Base-by-base conservation (phyloP, 1,140 invertebrate genomes). In the Listronotus bonariensis region DNA sequence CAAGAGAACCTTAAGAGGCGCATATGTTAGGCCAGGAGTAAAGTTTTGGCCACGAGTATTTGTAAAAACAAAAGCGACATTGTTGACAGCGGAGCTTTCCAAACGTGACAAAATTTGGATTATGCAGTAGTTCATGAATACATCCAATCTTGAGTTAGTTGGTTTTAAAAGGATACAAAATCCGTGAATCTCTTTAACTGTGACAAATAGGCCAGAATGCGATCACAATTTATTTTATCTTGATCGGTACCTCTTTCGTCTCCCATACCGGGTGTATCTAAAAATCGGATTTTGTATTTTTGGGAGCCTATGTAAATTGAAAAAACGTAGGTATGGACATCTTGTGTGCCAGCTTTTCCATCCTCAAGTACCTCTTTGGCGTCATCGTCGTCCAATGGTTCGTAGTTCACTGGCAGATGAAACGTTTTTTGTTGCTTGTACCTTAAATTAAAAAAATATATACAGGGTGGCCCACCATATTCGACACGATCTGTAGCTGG, bases 211-310 rank as follows among this genome's bases (percentile, higher is more conserved):
- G 64, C 53, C 12, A 75, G 51, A 46, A 74, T 69, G 41, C 70
- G 64, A 53, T 74, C 71, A 32, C 72, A 68, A 49, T 74, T 74
- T 34, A 62, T 54, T 26, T 67, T 57, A 46, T 74, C 72, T 52
- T 74, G 71, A 17, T 69, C 63, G 7, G 67, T 56, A n/a, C 72
- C 72, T 18, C 71, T 53, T 9, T 59, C 46, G 53, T 74, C 72
- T 7, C 65, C 70, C 54, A 70, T 69, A 52, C 72, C 72, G 3
- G 73, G 73, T 10, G 71, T 73, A 65, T 74, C 73, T 32, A 74
- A 72, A 17, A 74, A 46, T 12, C 71, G 67, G 8, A 74, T 45
- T 51, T 55, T 32, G 68, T 53, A 8, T 45, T 61, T 66, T 11
- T 57, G 51, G 17, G 72, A 53, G 5, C 60, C 66, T 34, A 40